phyloP scores from a whole-genome alignment of 2,113 vertebrate species.

The Rallus limicola region DNA sequence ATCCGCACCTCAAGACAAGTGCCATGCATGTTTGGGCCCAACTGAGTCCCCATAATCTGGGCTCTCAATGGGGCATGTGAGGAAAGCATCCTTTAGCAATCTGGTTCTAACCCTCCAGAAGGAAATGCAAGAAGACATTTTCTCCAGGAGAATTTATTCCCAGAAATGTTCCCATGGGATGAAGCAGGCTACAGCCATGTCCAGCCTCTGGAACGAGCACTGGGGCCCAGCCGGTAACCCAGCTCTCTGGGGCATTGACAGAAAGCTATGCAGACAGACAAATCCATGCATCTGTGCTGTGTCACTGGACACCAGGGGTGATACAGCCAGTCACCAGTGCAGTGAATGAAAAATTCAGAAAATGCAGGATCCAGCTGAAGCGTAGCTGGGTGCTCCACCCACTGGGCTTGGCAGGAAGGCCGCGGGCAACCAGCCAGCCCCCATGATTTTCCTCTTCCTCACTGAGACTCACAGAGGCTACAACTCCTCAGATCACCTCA shows the following conservation, averaged over 20 bases:
- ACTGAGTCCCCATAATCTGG: not conserved
- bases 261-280: not conserved
- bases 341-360: not conserved
- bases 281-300: fast-evolving
- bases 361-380: not conserved
- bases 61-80: not conserved
- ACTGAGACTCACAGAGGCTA: not conserved
- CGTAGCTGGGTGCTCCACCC: not conserved
- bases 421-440: not conserved
- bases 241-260: not conserved
- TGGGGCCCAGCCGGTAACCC: fast-evolving
- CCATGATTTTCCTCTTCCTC: not conserved
- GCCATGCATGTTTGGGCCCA: fast-evolving
- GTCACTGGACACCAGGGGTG: fast-evolving
- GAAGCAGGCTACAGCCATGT: fast-evolving
- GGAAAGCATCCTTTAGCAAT: not conserved
- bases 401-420: not conserved
- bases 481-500: not conserved
- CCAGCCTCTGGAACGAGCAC: fast-evolving
- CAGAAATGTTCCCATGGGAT: not conserved
- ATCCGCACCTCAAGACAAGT: not conserved
- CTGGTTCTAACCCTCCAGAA: not conserved
- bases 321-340: not conserved
- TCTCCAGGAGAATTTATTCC: fast-evolving
- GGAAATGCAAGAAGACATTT: not conserved